phyloP scores from a whole-genome alignment of 2,113 vertebrate species.

The Gadus macrocephalus region DNA sequence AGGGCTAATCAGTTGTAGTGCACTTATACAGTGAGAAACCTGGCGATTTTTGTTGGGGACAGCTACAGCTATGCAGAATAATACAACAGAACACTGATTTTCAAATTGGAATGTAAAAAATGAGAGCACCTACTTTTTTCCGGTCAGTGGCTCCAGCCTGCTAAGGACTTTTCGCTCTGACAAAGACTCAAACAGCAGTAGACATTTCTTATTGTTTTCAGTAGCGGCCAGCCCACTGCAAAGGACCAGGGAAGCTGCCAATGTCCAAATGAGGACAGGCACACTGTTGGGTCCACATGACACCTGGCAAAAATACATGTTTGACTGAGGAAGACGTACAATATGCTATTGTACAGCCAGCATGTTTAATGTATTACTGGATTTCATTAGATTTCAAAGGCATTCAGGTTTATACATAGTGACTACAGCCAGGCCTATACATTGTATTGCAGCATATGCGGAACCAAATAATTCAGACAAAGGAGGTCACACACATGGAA shows the following conservation, averaged over 20 bases:
- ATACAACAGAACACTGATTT: not conserved
- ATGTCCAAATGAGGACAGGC: conserved; percentile 39
- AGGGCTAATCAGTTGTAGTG: too few species aligned
- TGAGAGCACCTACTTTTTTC: conserved; percentile 56
- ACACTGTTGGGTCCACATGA: conserved; percentile 14
- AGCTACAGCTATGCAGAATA: not conserved
- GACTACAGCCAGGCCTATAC: too few species aligned
- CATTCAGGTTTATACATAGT: too few species aligned
- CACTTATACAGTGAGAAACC: too few species aligned
- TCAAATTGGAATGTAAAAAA: not conserved
- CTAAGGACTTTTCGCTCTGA: conserved; percentile 46
- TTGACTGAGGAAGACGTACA: not conserved
- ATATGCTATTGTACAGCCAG: not conserved
- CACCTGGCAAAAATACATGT: conserved; percentile 29
- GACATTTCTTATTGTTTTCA: conserved; percentile 50
- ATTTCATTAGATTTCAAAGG: too few species aligned
- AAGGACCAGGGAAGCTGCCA: conserved; percentile 51
- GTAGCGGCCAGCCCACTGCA: conserved; percentile 28
- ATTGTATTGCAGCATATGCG: too few species aligned
- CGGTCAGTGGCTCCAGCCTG: conserved; percentile 56
- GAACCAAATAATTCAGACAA: too few species aligned
- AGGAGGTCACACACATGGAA: too few species aligned
- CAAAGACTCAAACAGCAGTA: conserved; percentile 7
- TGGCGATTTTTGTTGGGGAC: too few species aligned
- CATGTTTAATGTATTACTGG: too few species aligned